Conservation (phyloP, 2,113 vertebrate species). For the Tor tambroides region DNA sequence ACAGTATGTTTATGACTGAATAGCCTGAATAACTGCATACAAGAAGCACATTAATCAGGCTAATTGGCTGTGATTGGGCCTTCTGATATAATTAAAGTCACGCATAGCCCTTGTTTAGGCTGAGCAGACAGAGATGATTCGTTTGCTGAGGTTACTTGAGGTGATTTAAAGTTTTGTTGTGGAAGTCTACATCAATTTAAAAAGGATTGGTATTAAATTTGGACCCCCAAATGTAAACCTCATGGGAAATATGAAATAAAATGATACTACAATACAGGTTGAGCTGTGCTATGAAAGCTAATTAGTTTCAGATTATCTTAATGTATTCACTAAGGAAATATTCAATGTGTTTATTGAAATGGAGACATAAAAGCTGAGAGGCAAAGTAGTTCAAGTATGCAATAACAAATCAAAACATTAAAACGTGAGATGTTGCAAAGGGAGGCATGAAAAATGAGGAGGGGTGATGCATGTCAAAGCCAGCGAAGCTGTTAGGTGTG, state of each 20-base stretch:
- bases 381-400: neutral
- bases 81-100: conserved; percentile 1
- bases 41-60: neutral
- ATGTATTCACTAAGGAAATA: neutral
- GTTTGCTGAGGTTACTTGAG: neutral
- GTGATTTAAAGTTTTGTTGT: neutral
- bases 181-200: neutral
- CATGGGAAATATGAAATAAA: neutral
- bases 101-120: neutral
- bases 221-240: neutral
- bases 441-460: neutral
- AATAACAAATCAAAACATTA: neutral
- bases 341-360: neutral
- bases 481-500: neutral
- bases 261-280: neutral
- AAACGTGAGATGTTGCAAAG: neutral
- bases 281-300: neutral
- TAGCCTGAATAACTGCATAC: neutral
- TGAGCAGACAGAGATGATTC: conserved; percentile 23
- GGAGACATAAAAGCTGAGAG: neutral
- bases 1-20: neutral
- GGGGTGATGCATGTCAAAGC: neutral
- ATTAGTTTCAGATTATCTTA: neutral
- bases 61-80: neutral
- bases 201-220: neutral